phyloP scores from a whole-genome alignment of 2,888 invertebrate genomes.

The Byasa hedistus region DNA sequence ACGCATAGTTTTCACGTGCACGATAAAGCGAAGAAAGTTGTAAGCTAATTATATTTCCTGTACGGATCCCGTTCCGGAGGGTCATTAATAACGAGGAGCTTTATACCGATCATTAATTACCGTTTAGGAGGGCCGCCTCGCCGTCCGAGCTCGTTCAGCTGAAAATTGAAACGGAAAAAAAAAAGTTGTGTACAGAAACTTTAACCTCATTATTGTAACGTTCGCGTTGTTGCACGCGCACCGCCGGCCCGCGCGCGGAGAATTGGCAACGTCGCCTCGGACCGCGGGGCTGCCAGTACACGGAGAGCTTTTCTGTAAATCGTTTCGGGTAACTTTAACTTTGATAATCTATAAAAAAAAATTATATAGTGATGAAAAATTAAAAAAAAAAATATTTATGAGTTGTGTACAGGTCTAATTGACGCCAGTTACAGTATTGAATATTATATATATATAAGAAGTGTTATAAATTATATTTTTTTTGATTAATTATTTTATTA shows the following conservation, averaged over 20 bases:
- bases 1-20: background rate
- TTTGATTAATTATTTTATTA: too few species aligned
- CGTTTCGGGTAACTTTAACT: constrained; percentile 42
- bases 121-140: constrained; percentile 34
- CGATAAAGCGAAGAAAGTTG: constrained; percentile 14
- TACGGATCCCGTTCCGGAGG: constrained; percentile 12
- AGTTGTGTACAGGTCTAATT: too few species aligned
- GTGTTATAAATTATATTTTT: too few species aligned
- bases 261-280: constrained; percentile 72
- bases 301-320: constrained; percentile 52
- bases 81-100: constrained; percentile 26
- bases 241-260: constrained; percentile 43
- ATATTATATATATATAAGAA: too few species aligned
- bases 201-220: constrained; percentile 74
- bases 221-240: constrained; percentile 44
- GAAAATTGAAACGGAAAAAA: constrained; percentile 55
- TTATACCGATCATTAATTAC: constrained; percentile 34
- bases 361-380: too few species aligned
- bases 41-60: constrained; percentile 19
- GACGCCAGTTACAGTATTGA: too few species aligned
- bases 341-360: background rate
- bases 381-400: too few species aligned
- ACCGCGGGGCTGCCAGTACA: constrained; percentile 46
- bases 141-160: constrained; percentile 37
- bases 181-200: constrained; percentile 69